Evolutionary conservation across 1,140 invertebrate species (phyloP).

Genomic region (Drosophila lacertosa): DNA sequence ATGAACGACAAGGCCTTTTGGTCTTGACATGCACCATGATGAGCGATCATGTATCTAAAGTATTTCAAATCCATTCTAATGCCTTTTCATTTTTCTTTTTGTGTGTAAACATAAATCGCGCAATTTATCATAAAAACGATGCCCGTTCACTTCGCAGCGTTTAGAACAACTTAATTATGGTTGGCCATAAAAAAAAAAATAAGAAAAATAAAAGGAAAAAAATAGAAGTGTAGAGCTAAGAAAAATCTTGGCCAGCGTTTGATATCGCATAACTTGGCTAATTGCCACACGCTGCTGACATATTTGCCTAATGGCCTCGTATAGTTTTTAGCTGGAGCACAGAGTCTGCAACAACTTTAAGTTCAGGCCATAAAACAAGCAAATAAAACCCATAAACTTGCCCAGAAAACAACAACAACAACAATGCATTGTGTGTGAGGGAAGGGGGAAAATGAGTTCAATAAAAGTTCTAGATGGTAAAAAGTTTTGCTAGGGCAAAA

Average conservation of each 20-base stretch:
- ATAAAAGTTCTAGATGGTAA: conserved; percentile 65
- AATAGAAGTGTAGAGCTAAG: conserved; percentile 21
- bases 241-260: conserved; percentile 39
- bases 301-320: conserved; percentile 79
- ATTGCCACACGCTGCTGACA: conserved; percentile 78
- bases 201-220: neutral
- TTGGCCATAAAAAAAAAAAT: conserved; percentile 26
- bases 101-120: conserved; percentile 38
- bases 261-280: conserved; percentile 76
- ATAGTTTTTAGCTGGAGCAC: conserved; percentile 57
- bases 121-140: conserved; percentile 46
- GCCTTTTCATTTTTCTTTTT: conserved; percentile 7
- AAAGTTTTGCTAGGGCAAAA: conserved; percentile 57
- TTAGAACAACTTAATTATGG: conserved; percentile 45
- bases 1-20: conserved; percentile 31
- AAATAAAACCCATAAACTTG: conserved; percentile 23
- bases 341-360: conserved; percentile 58
- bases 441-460: conserved; percentile 60
- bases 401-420: conserved; percentile 11
- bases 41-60: conserved; percentile 30
- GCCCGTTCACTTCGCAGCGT: neutral
- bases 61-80: conserved; percentile 25
- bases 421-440: neutral
- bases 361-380: conserved; percentile 58
- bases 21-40: conserved; percentile 10